Base-by-base conservation (phyloP, 1,140 invertebrate species). In the Oncopodura yosiiana region DNA sequence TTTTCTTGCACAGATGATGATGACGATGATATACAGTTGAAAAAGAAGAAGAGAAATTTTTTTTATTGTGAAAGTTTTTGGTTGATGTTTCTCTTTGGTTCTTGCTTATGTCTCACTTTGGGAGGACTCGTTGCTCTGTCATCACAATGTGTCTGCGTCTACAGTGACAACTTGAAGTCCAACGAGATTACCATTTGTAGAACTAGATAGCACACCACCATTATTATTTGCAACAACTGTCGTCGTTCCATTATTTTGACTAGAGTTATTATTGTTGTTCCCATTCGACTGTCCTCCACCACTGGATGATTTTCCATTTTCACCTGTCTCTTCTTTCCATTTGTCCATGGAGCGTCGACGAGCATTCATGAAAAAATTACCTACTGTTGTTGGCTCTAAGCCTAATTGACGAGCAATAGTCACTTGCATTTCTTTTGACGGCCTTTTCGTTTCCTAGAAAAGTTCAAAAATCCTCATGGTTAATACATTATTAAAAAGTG, bases 281-380 rank as follows among this genome's bases (percentile, higher is more conserved):
- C 44, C 18, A 26, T 36, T 36, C 43, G 49, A 48, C 53, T 56
- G 24, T 18, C 41, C 19, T 9, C 8, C n/a, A n/a, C 8, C 8
- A 34, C n/a, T n/a, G 8, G 37, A 39, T 26, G 42, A 44, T 16
- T 14, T 38, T n/a, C 54, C 54, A 24, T 46, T 58, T 6, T 55
- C 57, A 0, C 51, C 50, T 14, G 53, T 61, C 64, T 95, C 94
- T 70, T 97, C 94, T 69, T 92, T 90, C 94, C 94, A 97, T 70
- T 97, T 98, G 74, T 99, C 95, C 84, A 96, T 92, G 3, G 92
- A 94, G 49, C 95, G 79, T 62, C 95, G 80, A 46, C 95, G 76
- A 24, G 95, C 95, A 73, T 99, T 99, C 96, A 99, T 99, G 77
- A 99, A 99, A 78, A 99, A 99, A 72, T 99, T 99, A 26, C 94